These are phyloP conservation scores for Acrobasis suavella DNA, from an alignment of 2,888 invertebrate species.

Conservation along the genomic window DNA sequence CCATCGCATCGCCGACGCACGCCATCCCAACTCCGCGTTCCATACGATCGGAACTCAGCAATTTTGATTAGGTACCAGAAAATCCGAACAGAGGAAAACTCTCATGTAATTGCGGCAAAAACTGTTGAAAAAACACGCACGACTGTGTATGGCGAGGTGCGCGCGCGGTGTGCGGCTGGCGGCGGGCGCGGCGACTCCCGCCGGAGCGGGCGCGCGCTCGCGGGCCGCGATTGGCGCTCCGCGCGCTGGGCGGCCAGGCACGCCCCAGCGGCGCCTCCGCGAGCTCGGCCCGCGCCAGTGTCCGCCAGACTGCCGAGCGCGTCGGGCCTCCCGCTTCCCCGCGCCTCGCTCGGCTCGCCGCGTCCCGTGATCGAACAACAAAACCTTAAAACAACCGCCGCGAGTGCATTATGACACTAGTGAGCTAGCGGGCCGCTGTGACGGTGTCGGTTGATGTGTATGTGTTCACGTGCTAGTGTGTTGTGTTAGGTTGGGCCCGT, in stretches of 20 bases:
- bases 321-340: conserved; percentile 82
- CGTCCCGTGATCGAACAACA: conserved; percentile 66
- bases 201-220: conserved; percentile 46
- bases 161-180: conserved; percentile 56
- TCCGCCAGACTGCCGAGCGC: conserved; percentile 82
- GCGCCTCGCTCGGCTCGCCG: conserved; percentile 80
- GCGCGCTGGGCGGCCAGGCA: conserved; percentile 46
- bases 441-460: conserved; percentile 78
- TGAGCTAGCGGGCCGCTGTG: conserved; percentile 82
- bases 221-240: conserved; percentile 65
- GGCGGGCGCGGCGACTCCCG: conserved; percentile 33
- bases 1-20: conserved; percentile 22
- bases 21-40: conserved; percentile 48
- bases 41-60: conserved; percentile 58
- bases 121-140: conserved; percentile 60
- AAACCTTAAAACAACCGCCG: conserved; percentile 63
- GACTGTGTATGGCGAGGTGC: conserved; percentile 55
- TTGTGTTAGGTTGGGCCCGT: conserved; percentile 78
- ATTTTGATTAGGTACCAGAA: conserved; percentile 66
- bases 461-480: conserved; percentile 79
- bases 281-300: conserved; percentile 71
- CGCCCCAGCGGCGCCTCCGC: conserved; percentile 52
- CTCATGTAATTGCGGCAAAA: conserved; percentile 62
- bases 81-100: conserved; percentile 66
- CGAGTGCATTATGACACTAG: conserved; percentile 82